Evolutionary conservation across 2,113 vertebrate genomes (phyloP), one percentile per base, ranked within the genome.

Genomic region (Paradisaea rubra): DNA sequence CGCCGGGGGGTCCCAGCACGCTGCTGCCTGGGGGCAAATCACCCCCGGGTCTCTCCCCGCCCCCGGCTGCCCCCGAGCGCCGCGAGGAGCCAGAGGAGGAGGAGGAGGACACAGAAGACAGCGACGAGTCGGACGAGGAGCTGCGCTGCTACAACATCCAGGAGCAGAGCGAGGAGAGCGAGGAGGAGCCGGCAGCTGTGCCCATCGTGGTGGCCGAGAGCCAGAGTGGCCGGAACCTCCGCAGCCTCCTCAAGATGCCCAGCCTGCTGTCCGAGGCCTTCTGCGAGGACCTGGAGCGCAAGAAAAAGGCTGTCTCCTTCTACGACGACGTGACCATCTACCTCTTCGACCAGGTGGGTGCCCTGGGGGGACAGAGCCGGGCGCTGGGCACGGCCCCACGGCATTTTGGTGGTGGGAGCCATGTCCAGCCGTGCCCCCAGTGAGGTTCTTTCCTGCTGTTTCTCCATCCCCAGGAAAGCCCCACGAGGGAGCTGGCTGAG

Each of bases 281-380:
- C 96, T 98, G 98, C 3, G 98, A 99, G 10, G 99, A 99, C 89
- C 94, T 99, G 88, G 99, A 99, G 80, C 98, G 98, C 94, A 99
- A 99, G 98, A 99, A 99, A 93, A 99, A 99, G 95, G 99, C 98
- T 0, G 99, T 99, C 78, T 99, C 99, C 77, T 99, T 99, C 96
- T 99, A 98, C 2, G 99, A 99, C 5, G 99, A 99, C 0, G 99
- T 99, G 74, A 99, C 99, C 5, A 99, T 99, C 97, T 99, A 99
- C 97, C 98, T 99, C 96, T 99, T 99, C 21, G 99, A 99, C 97
- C 99, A 99, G 99, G 99, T 99, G 96, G 37, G 96, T 5, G 14
- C 30, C 1, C 1, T 0, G 6, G 24, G 11, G 39, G 2, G 10
- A 8, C 47, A 24, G 69, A 17, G 5, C n/a, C 0, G 3, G 39